Conservation (phyloP, 2,888 invertebrate species). For the Ametastegia equiseti region DNA sequence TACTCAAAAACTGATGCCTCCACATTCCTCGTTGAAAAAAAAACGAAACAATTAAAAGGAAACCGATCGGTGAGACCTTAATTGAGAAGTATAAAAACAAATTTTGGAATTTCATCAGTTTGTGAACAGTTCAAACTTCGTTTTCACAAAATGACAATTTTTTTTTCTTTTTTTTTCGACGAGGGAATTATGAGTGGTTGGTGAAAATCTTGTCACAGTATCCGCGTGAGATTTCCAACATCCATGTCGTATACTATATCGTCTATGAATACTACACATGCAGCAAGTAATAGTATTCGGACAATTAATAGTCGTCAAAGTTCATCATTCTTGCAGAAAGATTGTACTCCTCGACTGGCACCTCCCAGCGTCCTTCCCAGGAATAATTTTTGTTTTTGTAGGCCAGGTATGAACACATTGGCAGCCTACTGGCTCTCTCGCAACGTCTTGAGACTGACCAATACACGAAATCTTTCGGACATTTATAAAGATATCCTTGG, state of each 20-base stretch:
- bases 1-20: constrained; percentile 11
- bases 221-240: constrained; percentile 5
- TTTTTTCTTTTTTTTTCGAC: background rate
- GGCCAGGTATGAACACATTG: constrained; percentile 77
- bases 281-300: constrained; percentile 1
- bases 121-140: background rate
- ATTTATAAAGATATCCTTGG: constrained; percentile 85
- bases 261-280: background rate
- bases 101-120: background rate
- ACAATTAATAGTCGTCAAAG: constrained; percentile 42
- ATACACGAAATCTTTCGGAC: constrained; percentile 86
- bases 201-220: background rate
- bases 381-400: constrained; percentile 53
- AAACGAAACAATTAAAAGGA: constrained; percentile 22
- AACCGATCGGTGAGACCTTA: background rate
- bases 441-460: constrained; percentile 89
- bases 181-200: background rate
- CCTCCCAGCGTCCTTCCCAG: constrained; percentile 65
- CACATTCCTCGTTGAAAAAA: background rate
- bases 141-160: background rate
- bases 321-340: constrained; percentile 65
- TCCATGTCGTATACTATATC: background rate
- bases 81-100: background rate
- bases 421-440: constrained; percentile 81
- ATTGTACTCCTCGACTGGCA: constrained; percentile 66